A percentile compares a stretch with the other conserved stretches of the same genome.
phyloP scores from a whole-genome alignment of 2,113 vertebrate genomes.

The Cynoglossus semilaevis region DNA sequence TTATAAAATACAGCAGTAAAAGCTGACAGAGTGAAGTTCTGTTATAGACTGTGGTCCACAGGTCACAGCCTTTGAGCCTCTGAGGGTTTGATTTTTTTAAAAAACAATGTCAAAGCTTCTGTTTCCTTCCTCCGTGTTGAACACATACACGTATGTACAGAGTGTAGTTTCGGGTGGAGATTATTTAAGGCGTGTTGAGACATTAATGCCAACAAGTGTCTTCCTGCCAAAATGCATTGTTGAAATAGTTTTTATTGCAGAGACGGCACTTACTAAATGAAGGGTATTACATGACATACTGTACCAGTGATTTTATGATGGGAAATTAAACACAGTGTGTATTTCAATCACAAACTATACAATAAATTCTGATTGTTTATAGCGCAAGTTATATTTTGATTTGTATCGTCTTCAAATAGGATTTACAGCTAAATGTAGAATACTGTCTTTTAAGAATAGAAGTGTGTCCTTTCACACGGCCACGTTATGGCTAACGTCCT shows the following conservation, averaged over 20 bases:
- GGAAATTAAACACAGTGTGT: no score
- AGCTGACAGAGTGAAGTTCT: constrained; percentile 33
- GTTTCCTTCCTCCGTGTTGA: background rate
- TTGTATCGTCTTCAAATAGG: no score
- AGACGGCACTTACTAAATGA: background rate
- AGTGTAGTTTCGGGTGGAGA: background rate
- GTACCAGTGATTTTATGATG: background rate
- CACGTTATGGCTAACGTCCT: no score
- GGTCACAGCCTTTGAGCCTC: constrained; percentile 1
- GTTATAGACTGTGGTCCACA: constrained; percentile 33
- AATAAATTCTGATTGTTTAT: no score
- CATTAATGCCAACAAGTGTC: constrained; percentile 4
- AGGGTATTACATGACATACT: no score
- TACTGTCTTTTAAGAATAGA: no score
- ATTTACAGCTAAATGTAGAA: no score
- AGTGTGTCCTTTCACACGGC: no score
- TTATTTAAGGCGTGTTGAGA: constrained; percentile 11
- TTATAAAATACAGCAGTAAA: constrained; percentile 1
- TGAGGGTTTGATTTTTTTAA: background rate
- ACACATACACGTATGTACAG: background rate
- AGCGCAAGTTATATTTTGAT: no score
- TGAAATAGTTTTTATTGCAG: constrained; percentile 6
- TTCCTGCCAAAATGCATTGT: background rate
- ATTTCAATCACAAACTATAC: no score
- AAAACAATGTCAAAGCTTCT: background rate